Evolutionary conservation across 2,797 vertebrate genomes (phyloP), one percentile per base, ranked within the genome.

Genomic region (Epinephelus malabaricus): DNA sequence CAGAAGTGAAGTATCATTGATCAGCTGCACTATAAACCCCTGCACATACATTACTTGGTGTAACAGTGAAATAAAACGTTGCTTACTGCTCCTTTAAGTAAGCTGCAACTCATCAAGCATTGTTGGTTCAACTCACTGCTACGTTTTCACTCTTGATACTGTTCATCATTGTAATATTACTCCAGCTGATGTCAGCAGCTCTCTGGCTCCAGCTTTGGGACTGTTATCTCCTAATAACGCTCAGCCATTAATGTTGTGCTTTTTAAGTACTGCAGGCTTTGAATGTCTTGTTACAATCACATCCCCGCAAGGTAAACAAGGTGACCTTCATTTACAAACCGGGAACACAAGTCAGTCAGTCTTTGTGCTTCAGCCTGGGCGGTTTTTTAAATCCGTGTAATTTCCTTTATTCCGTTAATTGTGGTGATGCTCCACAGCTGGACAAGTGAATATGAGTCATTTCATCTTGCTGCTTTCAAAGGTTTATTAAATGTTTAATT

Each of bases 111-210:
- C 59, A 34, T 60, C 10, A 25, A 56, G 46, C 2, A 9, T 5
- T n/a, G 60, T 15, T 82, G 56, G 13, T 46, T 30, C 34, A 34
- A 34, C 34, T 34, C 38, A 17, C 47, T 15, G 72, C 38, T 66
- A 54, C 51, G 4, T 21, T 66, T 46, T 43, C 63, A 56, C 43
- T 18, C 15, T 25, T 55, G n/a, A 55, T n/a, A 14, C 58, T 2
- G 43, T 46, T 56, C 67, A 68, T 65, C 27, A 25, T 12, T n/a
- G 11, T 11, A 25, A 49, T 54, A 30, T 73, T 12, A 25, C 18
- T 13, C 15, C 21, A n/a, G 75, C 71, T 50, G 60, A 78, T 43
- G 58, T 61, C 69, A 62, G 55, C 63, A 30, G 6, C 45, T 51
- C 63, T 43, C 40, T n/a, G 13, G 19, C 43, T 62, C 54, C 56